Evolutionary conservation across 2,888 invertebrate species (phyloP).

Genomic region (Ecliptopera silaceata): DNA sequence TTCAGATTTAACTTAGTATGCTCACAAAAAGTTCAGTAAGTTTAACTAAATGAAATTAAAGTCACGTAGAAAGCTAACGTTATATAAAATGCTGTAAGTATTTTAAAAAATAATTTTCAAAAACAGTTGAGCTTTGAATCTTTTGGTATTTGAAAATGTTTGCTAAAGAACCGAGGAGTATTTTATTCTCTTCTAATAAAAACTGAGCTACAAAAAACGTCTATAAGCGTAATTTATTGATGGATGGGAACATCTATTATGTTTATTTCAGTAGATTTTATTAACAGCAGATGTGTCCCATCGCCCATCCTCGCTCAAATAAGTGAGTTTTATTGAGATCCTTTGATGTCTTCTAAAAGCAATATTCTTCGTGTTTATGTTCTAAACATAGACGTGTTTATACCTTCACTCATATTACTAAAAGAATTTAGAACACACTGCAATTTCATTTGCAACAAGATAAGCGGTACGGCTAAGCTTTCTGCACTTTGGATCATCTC

Average conservation of each 20-base stretch:
- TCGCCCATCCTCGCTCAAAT: constrained; percentile 60
- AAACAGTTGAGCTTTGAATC: no score
- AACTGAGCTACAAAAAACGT: neutral
- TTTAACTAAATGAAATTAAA: neutral
- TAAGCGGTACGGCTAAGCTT: no score
- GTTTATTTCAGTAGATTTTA: constrained; percentile 65
- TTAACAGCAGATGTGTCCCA: constrained; percentile 68
- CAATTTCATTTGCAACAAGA: neutral
- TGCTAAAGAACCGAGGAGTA: no score
- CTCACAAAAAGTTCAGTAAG: neutral
- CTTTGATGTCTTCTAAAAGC: constrained; percentile 71
- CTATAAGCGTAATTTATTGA: constrained; percentile 37
- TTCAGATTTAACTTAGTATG: neutral
- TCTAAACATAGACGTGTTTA: constrained; percentile 47
- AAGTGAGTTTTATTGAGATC: constrained; percentile 66
- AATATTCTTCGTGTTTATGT: constrained; percentile 61
- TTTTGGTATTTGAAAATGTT: neutral
- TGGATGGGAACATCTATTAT: constrained; percentile 50
- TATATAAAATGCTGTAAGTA: neutral
- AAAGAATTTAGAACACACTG: neutral
- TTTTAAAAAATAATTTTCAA: neutral
- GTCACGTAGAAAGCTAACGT: neutral
- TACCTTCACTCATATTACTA: constrained; percentile 10
- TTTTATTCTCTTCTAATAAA: neutral
- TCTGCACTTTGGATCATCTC: no score